Conservation (phyloP, 2,113 vertebrate genomes). For the Lasiurus borealis region DNA sequence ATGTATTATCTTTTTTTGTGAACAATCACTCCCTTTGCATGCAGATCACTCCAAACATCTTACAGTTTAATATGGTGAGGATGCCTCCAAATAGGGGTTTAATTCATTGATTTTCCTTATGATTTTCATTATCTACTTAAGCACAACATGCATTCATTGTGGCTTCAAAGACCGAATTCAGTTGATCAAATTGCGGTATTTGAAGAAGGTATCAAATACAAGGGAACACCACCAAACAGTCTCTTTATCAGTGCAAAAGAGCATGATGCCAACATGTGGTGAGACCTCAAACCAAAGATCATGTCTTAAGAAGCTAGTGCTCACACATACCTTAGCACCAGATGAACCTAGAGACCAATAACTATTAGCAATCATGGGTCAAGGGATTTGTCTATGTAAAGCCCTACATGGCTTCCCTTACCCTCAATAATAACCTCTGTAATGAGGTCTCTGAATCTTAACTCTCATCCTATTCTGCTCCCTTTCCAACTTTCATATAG, state of each 20-base stretch:
- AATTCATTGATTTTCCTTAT: constrained; percentile 75
- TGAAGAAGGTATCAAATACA: constrained; percentile 64
- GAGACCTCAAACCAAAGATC: constrained; percentile 54
- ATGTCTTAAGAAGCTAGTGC: background rate
- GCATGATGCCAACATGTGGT: background rate
- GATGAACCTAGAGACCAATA: background rate
- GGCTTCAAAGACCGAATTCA: constrained; percentile 62
- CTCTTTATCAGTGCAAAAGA: constrained; percentile 50
- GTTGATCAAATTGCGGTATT: constrained; percentile 54
- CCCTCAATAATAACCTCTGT: background rate
- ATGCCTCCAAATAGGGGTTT: constrained; percentile 68
- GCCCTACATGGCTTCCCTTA: too few relatives aligned
- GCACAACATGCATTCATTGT: constrained; percentile 71
- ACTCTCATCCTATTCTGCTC: accelerated
- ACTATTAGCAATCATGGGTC: background rate
- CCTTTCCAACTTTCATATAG: accelerated
- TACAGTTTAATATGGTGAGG: background rate
- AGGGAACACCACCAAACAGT: constrained; percentile 54
- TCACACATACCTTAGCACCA: background rate
- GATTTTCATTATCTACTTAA: constrained; percentile 80
- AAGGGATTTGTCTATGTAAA: background rate
- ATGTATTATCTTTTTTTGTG: constrained; percentile 53
- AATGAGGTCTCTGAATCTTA: background rate
- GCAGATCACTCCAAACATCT: background rate
- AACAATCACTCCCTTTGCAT: background rate